Conservation (phyloP, 2,797 vertebrate species). For the Pelochelys cantorii region DNA sequence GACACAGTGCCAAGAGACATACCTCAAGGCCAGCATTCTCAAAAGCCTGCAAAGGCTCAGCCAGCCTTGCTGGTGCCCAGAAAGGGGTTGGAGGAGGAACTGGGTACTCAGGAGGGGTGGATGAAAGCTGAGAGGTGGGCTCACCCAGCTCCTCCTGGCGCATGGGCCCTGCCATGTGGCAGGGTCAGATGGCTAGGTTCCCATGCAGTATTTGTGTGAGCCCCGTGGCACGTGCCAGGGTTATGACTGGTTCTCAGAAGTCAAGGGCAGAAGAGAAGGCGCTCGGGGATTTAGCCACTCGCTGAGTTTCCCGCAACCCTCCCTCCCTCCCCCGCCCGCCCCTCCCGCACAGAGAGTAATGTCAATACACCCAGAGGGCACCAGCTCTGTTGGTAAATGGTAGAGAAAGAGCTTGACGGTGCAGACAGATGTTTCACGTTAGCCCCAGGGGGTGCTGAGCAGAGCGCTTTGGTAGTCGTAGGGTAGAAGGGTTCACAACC, state of each 20-base stretch:
- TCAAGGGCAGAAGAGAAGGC: neutral
- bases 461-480: neutral
- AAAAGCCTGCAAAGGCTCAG: neutral
- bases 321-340: too few species aligned
- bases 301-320: too few species aligned
- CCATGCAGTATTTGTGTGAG: neutral
- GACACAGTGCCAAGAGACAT: conserved; percentile 16
- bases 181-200: neutral
- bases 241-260: neutral
- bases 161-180: neutral
- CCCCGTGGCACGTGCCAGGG: neutral
- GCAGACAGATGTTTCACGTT: neutral
- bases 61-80: neutral
- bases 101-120: neutral
- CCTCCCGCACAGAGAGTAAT: neutral
- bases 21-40: neutral
- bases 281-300: neutral
- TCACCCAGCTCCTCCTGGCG: neutral
- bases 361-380: neutral
- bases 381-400: neutral
- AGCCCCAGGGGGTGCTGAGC: neutral
- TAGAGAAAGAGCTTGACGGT: rapidly evolving
- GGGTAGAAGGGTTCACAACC: neutral
- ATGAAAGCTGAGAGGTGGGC: neutral
- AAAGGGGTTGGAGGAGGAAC: neutral